These are phyloP conservation scores for Hemaris fuciformis DNA, from an alignment of 2,888 invertebrate genomes.

Conservation along the genomic window DNA sequence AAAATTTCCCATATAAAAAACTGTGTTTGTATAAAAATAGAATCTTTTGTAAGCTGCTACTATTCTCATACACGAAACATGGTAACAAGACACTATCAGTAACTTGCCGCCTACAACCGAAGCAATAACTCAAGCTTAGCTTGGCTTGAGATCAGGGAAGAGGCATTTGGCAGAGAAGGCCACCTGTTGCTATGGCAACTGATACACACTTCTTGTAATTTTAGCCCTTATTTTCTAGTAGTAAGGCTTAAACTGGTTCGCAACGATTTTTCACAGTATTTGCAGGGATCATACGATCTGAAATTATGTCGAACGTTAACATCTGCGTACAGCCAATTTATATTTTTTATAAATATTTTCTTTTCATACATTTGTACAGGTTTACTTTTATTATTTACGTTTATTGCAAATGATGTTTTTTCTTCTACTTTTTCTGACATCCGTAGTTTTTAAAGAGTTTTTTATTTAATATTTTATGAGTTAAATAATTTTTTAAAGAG, in stretches of 20 bases:
- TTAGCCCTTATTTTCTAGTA: conserved; percentile 5
- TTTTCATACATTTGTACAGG: conserved; percentile 8
- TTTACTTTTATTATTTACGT: conserved; percentile 11
- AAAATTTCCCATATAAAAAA: too few relatives aligned
- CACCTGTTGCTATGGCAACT: conserved; percentile 70
- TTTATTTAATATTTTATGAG: too few relatives aligned
- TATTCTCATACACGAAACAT: not conserved
- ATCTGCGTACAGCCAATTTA: conserved; percentile 16
- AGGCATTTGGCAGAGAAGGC: conserved; percentile 38
- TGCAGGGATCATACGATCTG: conserved; percentile 33
- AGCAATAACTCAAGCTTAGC: conserved; percentile 61
- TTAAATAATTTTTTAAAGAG: too few relatives aligned
- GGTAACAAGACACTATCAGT: conserved; percentile 23
- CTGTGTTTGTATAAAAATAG: too few relatives aligned
- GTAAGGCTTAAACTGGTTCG: conserved; percentile 13
- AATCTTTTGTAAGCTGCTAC: not conserved
- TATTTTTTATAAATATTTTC: conserved; percentile 12
- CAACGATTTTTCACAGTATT: conserved; percentile 19
- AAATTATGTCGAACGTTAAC: conserved; percentile 35
- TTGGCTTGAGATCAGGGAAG: conserved; percentile 36
- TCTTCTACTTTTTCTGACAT: not conserved
- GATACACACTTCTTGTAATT: not conserved
- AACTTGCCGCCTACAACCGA: conserved; percentile 40
- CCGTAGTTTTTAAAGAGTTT: not conserved
- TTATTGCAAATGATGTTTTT: not conserved